Evolutionary conservation across 2,888 invertebrate species (phyloP), one percentile per base, ranked within the genome.

Genomic region (Oxyteleia sp.): DNA sequence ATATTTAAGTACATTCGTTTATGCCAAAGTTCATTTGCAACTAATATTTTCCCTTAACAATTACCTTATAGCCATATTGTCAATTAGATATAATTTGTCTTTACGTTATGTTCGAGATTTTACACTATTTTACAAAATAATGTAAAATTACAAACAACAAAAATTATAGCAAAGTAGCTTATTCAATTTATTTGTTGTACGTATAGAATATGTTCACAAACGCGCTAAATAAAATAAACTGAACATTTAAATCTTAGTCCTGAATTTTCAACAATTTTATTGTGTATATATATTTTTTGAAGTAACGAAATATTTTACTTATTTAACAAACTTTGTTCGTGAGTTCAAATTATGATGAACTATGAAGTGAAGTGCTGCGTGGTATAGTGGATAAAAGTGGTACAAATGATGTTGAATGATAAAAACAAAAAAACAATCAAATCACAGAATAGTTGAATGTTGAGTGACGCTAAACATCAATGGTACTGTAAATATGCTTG

Each of bases 331-430:
- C 5, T 23, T 23, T 23, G 16, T 35, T 29, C 4, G 26, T 47
- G 32, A 64, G 0, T 4, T 47, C 0, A 47, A 47, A 23, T 35
- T 23, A 16, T 20, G 38, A n/a, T 5, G 11, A 23, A 43, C 11
- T 68, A 35, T 26, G 16, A 51, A 18, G 41, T 83, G 80, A 83
- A 84, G 85, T 84, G 86, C 83, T 86, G 86, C 79, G 84, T 69
- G 86, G 61, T 68, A 76, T 84, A 69, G 85, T 78, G 61, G 59
- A 82, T 32, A 66, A n/a, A n/a, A 49, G 51, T 57, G 26, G 53
- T 18, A 29, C 38, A 38, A 35, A 23, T 32, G 29, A 57, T 35
- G 71, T 47, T 71, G 59, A 47, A 71, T 59, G 71, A 71, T 71
- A 57, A 71, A 71, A 68, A 41, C 3, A 20, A 23, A 38, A 4